Evolutionary conservation across 2,888 invertebrate genomes (phyloP), one percentile per base, ranked within the genome.

Genomic region (Leptopilina drosophilae): DNA sequence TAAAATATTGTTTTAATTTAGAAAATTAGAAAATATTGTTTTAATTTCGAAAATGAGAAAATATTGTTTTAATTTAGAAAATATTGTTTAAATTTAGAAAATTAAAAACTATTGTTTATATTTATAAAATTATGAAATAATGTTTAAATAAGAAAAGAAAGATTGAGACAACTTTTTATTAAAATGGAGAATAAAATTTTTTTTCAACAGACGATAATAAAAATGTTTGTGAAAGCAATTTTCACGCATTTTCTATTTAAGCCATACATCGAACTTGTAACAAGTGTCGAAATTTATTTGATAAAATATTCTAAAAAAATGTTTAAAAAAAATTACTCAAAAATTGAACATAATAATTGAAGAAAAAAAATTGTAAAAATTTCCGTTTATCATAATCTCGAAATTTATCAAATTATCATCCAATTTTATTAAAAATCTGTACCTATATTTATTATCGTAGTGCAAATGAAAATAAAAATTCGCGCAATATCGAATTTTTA

Each of bases 401-500:
- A 40, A 73, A 53, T 73, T 73, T 73, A 73, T 26, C 26, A 53
- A 20, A 33, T 33, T 33, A 56, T 56, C 56, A 42, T 42, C 33
- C 42, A 42, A 42, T 42, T 42, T 56, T 73, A 56, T 33, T n/a
- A 14, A 59, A 73, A 73, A 33, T 73, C 56, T 56, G 56, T 73
- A 62, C 20, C 20, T 56, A 73, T 53, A 33, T 73, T 56, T 42
- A 33, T 33, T 33, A 33, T 2, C 33, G 73, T 59, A 73, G 73
- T 73, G 56, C 73, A 56, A n/a, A 59, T n/a, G n/a, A 59, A 59
- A 59, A 20, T 33, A 69, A 53, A 26, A 40, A 59, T 69, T 26
- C 56, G 56, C 56, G 73, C 40, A 73, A 73, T 33, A 56, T 33
- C 73, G 33, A 56, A 73, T 59, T 73, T 20, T 73, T 33, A 53